Conservation (phyloP, 2,797 vertebrate species). For the Hafferia zeledoni region DNA sequence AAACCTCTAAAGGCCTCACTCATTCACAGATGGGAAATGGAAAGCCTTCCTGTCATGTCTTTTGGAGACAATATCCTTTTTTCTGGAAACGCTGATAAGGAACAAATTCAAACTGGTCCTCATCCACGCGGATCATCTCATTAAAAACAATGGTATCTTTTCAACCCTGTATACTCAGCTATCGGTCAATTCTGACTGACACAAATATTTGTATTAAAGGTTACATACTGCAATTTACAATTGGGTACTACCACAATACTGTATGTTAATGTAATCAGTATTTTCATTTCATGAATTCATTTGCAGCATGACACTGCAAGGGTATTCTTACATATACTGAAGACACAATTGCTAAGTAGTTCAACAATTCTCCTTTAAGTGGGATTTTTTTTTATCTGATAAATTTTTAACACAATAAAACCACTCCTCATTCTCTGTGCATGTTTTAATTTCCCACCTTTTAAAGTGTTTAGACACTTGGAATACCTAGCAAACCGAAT, state of each 20-base stretch:
- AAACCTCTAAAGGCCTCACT: constrained; percentile 37
- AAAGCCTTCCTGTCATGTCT: constrained; percentile 39
- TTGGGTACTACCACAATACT: constrained; percentile 65
- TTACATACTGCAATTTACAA: constrained; percentile 69
- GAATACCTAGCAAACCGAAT: constrained; percentile 56
- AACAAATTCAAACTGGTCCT: constrained; percentile 58
- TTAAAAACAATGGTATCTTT: constrained; percentile 56
- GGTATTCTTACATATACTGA: constrained; percentile 55
- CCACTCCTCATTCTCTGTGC: constrained; percentile 27
- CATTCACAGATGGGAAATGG: constrained; percentile 34
- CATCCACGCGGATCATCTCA: constrained; percentile 33
- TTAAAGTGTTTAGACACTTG: constrained; percentile 60
- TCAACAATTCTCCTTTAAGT: constrained; percentile 65
- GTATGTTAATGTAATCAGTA: constrained; percentile 76
- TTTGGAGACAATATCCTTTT: constrained; percentile 59
- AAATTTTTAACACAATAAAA: constrained; percentile 59
- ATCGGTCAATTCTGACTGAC: constrained; percentile 73
- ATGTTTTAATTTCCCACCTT: constrained; percentile 58
- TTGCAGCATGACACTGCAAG: constrained; percentile 68
- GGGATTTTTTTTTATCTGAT: constrained; percentile 47
- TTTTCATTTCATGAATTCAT: constrained; percentile 70
- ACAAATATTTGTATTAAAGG: constrained; percentile 75
- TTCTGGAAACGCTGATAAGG: constrained; percentile 65
- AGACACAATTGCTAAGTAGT: constrained; percentile 58
- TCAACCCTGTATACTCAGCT: constrained; percentile 40